Evolutionary conservation across 1,140 invertebrate species (phyloP), one percentile per base, ranked within the genome.

Genomic region (Euura saliciscinereae): DNA sequence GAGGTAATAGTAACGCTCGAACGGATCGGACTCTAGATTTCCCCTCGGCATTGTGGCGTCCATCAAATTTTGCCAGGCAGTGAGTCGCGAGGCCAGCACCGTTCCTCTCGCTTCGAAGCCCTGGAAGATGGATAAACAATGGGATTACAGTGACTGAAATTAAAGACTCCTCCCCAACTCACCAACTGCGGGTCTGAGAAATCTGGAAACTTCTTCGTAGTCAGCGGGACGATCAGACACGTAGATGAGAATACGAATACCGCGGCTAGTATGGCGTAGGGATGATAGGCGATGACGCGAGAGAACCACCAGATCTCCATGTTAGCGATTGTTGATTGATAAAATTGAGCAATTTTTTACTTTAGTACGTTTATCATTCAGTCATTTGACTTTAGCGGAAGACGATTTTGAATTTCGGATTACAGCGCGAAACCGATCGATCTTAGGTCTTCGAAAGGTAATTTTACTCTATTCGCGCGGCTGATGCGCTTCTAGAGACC

Each of bases 41-140:
- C 92, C 92, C 66, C 91, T 92, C 66, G 91, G 89, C 79, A 90
- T 89, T 6, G 92, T 93, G 78, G 93, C 92, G 79, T 95, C 92
- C 66, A 93, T 87, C 64, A 97, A 90, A 88, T 97, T 96, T 80
- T 93, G 89, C 94, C 95, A 97, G 43, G 96, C 91, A 70, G 92
- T 93, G 71, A 95, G 84, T 68, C 95, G 89, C 80, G 94, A 89
- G 13, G 94, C 91, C 79, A 97, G 89, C 66, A 89, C 85, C 8
- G 96, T 97, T 13, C 95, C 95, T 77, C 96, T 89, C n/a, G 95
- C 93, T 86, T 97, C 95, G 88, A 98, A 98, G 7, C 96, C 96
- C 91, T 92, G 74, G 8, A 83, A 79, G 73, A 59, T 11, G 10
- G 10, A n/a, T 59, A 1, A 59, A 59, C 13, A 8, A 59, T 59